A percentile compares a stretch with the other conserved stretches of the same genome.
phyloP scores from a whole-genome alignment of 2,888 invertebrate species.

The Cryptus viduatorius region DNA sequence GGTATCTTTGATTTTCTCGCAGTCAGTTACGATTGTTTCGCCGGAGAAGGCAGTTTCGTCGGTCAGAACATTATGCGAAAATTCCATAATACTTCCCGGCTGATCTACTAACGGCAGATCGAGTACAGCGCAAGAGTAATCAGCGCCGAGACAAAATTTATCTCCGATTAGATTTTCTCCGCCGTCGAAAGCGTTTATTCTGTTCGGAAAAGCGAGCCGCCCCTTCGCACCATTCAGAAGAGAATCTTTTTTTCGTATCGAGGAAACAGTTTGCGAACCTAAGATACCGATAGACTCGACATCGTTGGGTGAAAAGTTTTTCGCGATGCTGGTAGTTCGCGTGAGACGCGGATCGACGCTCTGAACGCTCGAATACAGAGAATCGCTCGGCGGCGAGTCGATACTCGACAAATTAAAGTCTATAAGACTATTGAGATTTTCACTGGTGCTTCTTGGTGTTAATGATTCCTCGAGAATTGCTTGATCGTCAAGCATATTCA shows the following conservation, averaged over 20 bases:
- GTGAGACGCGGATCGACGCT: constrained; percentile 74
- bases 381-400: constrained; percentile 72
- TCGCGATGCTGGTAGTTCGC: constrained; percentile 31
- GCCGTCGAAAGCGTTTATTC: neutral
- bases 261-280: constrained; percentile 6
- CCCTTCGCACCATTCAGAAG: constrained; percentile 58
- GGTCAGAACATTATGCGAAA: neutral
- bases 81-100: constrained; percentile 34
- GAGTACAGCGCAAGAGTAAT: constrained; percentile 13
- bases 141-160: constrained; percentile 26
- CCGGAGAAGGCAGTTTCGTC: neutral
- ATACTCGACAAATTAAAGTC: constrained; percentile 71
- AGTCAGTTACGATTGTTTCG: neutral
- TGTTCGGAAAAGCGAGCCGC: constrained; percentile 20
- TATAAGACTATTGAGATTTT: constrained; percentile 62
- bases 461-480: constrained; percentile 70
- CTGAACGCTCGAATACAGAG: constrained; percentile 72
- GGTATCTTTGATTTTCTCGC: constrained; percentile 8
- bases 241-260: constrained; percentile 56
- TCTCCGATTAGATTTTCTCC: constrained; percentile 10
- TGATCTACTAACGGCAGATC: constrained; percentile 27
- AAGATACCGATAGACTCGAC: constrained; percentile 25
- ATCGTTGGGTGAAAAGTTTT: constrained; percentile 29
- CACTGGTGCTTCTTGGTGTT: neutral
- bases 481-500: constrained; percentile 73